Evolutionary conservation across 1,140 invertebrate species (phyloP).

Genomic region (Scaptomyza hsui): DNA sequence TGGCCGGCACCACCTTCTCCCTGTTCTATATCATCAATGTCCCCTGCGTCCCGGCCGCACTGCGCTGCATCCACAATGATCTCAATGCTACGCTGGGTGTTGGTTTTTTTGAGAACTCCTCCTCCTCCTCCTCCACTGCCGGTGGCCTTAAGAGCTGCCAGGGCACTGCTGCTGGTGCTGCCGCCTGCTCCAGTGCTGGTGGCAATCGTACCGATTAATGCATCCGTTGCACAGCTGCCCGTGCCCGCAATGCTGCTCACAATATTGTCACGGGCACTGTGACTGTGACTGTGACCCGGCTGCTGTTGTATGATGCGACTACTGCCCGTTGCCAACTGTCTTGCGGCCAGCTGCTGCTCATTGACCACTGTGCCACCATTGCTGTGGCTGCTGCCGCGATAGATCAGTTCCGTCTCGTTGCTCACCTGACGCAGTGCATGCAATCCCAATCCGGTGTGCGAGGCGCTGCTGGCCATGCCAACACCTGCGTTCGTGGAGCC

Average conservation of each 20-base stretch:
- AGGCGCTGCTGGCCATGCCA: slow-evolving; percentile 67
- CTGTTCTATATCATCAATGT: slow-evolving; percentile 70
- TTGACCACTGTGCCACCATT: slow-evolving; percentile 67
- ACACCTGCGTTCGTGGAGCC: slow-evolving; percentile 12
- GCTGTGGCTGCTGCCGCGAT: slow-evolving; percentile 73
- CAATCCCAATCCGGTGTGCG: slow-evolving; percentile 71
- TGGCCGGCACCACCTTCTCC: slow-evolving; percentile 59
- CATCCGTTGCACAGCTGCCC: slow-evolving; percentile 68
- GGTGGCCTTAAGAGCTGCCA: slow-evolving; percentile 8
- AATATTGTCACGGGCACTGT: slow-evolving; percentile 37
- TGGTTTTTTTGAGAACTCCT: slow-evolving; percentile 52
- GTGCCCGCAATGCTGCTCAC: slow-evolving; percentile 68
- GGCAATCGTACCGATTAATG: slow-evolving; percentile 73
- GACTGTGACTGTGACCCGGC: slow-evolving; percentile 55
- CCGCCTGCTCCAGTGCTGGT: slow-evolving; percentile 38
- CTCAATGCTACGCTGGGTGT: slow-evolving; percentile 77
- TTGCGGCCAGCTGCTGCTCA: slow-evolving; percentile 50
- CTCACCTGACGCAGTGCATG: slow-evolving; percentile 78
- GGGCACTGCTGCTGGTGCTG: slow-evolving; percentile 34
- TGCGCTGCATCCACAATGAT: slow-evolving; percentile 80
- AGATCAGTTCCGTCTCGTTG: slow-evolving; percentile 80
- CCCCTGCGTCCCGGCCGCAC: slow-evolving; percentile 57
- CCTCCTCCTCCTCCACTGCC: slow-evolving; percentile 3
- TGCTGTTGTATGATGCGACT: slow-evolving; percentile 56
- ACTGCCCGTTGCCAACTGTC: slow-evolving; percentile 26